These are phyloP conservation scores for Euclidia mi DNA, from an alignment of 2,888 invertebrate species.

Conservation along the genomic window DNA sequence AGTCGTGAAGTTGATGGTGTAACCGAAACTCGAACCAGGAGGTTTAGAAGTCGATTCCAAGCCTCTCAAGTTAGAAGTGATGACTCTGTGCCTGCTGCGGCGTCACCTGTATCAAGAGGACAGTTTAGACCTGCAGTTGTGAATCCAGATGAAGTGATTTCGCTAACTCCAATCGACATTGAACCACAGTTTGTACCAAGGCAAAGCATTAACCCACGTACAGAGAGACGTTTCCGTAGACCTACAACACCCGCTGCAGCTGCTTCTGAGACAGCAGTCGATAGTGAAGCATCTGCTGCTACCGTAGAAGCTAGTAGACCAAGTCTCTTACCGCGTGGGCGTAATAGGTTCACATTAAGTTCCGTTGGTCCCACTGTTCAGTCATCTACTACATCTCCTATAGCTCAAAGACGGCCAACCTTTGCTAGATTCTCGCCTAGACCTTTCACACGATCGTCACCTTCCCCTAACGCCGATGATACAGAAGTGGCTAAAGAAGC, in stretches of 20 bases:
- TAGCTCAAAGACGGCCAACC: conserved; percentile 68
- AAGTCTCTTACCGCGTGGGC: conserved; percentile 74
- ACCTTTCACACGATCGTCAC: conserved; percentile 74
- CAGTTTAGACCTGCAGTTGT: conserved; percentile 70
- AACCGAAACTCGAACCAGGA: conserved; percentile 54
- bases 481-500: conserved; percentile 31
- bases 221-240: conserved; percentile 64
- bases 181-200: conserved; percentile 70
- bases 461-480: conserved; percentile 47
- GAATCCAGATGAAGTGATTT: conserved; percentile 86
- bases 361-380: conserved; percentile 65
- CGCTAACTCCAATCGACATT: conserved; percentile 87
- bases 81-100: conserved; percentile 80
- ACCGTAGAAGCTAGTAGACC: conserved; percentile 78
- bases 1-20: conserved; percentile 77
- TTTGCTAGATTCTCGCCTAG: conserved; percentile 83
- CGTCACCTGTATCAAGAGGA: conserved; percentile 76
- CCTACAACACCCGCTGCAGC: conserved; percentile 56
- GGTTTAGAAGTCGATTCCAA: conserved; percentile 71
- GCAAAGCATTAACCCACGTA: conserved; percentile 60
- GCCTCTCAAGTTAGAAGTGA: conserved; percentile 58
- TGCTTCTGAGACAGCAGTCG: conserved; percentile 68
- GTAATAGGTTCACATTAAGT: conserved; percentile 72
- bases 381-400: conserved; percentile 58
- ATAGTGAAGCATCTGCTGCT: conserved; percentile 82